phyloP scores from a whole-genome alignment of 2,888 invertebrate species.

The Drosophila paranaensis region DNA sequence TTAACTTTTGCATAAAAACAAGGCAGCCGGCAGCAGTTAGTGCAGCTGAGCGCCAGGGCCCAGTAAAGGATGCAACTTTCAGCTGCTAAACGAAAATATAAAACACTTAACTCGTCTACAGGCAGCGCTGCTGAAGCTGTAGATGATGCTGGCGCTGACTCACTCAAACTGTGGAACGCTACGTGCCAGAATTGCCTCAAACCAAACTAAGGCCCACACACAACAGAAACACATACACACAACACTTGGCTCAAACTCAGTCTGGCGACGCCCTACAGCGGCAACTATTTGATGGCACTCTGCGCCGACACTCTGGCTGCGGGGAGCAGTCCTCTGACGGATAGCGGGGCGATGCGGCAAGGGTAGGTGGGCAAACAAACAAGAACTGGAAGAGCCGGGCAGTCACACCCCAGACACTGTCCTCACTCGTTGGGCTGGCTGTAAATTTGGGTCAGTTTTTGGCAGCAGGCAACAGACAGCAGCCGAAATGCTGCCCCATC shows the following conservation, averaged over 20 bases:
- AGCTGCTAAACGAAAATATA: constrained; percentile 81
- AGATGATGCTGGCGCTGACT: constrained; percentile 36
- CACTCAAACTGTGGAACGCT: constrained; percentile 40
- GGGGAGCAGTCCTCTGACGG: constrained; percentile 13
- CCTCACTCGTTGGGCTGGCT: constrained; percentile 23
- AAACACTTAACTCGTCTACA: constrained; percentile 75
- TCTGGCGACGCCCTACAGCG: constrained; percentile 34
- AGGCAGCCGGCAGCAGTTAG: constrained; percentile 67
- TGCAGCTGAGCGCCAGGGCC: constrained; percentile 27
- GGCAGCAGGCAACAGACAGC: constrained; percentile 52
- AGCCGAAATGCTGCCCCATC: constrained; percentile 36
- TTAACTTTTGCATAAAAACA: constrained; percentile 80
- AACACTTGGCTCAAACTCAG: constrained; percentile 26
- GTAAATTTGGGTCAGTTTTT: constrained; percentile 77
- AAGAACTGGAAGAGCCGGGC: constrained; percentile 26
- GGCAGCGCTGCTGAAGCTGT: constrained; percentile 20
- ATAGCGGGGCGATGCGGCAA: not conserved
- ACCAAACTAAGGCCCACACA: constrained; percentile 40
- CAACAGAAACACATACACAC: constrained; percentile 11
- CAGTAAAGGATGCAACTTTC: constrained; percentile 76
- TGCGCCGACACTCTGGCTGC: constrained; percentile 33
- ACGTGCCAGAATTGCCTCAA: constrained; percentile 47
- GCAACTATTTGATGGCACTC: constrained; percentile 66
- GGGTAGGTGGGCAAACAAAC: constrained; percentile 56
- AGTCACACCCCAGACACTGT: constrained; percentile 15